phyloP scores from a whole-genome alignment of 2,797 vertebrate species.

The Acanthiza pusilla region DNA sequence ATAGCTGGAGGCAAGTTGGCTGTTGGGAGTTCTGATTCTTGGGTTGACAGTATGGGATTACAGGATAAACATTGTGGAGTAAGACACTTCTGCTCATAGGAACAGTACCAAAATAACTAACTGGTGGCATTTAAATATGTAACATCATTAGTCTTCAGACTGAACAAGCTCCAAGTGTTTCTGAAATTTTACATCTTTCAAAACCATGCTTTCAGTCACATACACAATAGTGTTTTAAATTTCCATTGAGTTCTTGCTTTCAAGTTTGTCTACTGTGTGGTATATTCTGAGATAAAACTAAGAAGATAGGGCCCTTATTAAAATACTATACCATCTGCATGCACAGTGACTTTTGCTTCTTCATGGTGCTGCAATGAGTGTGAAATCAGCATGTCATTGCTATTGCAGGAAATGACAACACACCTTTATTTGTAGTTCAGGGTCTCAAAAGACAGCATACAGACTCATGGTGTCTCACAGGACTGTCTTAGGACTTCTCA shows the following conservation, averaged over 20 bases:
- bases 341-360: background rate
- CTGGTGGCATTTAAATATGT: background rate
- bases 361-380: background rate
- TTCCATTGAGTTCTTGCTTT: background rate
- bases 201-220: background rate
- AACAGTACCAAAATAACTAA: background rate
- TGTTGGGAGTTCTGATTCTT: conserved; percentile 12
- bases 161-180: background rate
- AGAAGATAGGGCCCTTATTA: background rate
- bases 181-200: background rate
- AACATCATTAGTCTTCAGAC: background rate
- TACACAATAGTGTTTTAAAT: background rate
- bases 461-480: background rate
- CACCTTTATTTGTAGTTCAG: background rate
- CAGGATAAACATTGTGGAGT: background rate
- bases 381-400: background rate
- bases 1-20: conserved; percentile 35
- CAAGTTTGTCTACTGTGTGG: background rate
- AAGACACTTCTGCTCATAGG: background rate
- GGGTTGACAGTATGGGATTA: background rate
- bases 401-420: background rate
- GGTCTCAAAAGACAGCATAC: background rate
- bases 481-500: background rate
- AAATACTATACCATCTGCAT: background rate
- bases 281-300: background rate